Base-by-base conservation (phyloP, 1,140 invertebrate genomes). In the Platyscapa corneri region DNA sequence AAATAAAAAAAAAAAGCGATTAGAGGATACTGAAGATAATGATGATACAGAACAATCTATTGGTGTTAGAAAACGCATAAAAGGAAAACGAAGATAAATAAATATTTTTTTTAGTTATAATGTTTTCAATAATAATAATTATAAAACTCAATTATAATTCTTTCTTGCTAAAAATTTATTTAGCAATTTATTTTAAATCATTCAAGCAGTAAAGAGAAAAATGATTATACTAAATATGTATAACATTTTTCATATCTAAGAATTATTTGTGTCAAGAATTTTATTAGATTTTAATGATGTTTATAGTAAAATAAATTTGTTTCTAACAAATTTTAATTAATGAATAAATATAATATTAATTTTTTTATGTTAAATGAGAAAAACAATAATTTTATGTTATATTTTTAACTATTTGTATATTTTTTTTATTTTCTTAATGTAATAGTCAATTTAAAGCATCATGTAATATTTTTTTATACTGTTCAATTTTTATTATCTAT, bases 1-100 rank as follows among this genome's bases (percentile, higher is more conserved):
- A 3, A 91, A 93, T 6, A 96, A 96, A 88, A 95, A 95, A 72
- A 96, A 95, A 89, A 95, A 94, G 86, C 94, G 93, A 82, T 90
- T 92, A 53, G 91, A 87, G 37, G 94, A 92, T 76, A 94, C 92
- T 3, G 95, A 94, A 78, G 94, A 94, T 3, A 95, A 94, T 77
- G 94, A 94, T 39, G 97, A 98, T 90, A 97, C 96, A 0, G 97
- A 98, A 93, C 95, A 96, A 87, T 96, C 97, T 42, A 92, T 94
- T 23, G 97, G 97, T 14, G 95, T 97, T 0, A 94, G 97, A 74
- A 97, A 97, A 89, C 94, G 97, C 70, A 94, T 97, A 86, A 96
- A 96, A 89, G 90, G 92, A 12, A 94, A 94, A 89, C 42, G 91
- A 93, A 89, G 90, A 85, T 90, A 87, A 91, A 89, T 88, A 92